A percentile compares a stretch with the other conserved stretches of the same genome.
Conservation (phyloP, 2,113 vertebrate genomes). For the Vulpes lagopus region DNA sequence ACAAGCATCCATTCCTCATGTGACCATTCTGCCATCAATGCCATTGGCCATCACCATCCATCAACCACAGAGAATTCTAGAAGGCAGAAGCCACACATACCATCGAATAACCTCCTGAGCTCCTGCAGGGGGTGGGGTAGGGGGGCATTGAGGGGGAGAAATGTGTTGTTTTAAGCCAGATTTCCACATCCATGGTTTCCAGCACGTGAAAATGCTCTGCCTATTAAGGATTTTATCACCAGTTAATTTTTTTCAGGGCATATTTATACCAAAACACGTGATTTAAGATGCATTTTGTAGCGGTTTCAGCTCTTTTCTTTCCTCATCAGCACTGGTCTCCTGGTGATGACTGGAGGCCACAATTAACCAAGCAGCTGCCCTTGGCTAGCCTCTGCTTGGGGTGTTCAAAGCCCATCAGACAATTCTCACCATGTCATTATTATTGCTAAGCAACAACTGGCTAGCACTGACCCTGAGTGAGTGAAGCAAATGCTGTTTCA, state of each 20-base stretch:
- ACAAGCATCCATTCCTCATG: conserved; percentile 46
- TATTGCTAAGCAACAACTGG: conserved; percentile 80
- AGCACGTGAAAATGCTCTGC: neutral
- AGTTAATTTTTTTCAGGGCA: neutral
- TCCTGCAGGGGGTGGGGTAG: neutral
- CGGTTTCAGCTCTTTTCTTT: neutral
- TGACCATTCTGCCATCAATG: neutral
- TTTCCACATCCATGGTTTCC: neutral
- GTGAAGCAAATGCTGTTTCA: conserved; percentile 58
- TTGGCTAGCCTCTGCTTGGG: conserved; percentile 40
- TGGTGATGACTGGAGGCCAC: conserved; percentile 59
- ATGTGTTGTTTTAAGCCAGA: neutral
- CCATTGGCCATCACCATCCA: neutral
- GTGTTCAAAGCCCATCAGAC: conserved; percentile 55
- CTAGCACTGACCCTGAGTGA: conserved; percentile 56
- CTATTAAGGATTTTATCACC: neutral
- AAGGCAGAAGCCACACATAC: neutral
- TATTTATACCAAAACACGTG: neutral
- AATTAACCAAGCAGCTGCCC: conserved; percentile 76
- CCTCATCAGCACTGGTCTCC: neutral
- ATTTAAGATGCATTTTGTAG: neutral
- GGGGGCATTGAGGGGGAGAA: neutral
- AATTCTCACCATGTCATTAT: conserved; percentile 64
- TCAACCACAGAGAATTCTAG: neutral
- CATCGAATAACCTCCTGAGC: neutral